These are phyloP conservation scores for Lordiphosa andalusiaca DNA, from an alignment of 2,888 invertebrate species.

Conservation along the genomic window DNA sequence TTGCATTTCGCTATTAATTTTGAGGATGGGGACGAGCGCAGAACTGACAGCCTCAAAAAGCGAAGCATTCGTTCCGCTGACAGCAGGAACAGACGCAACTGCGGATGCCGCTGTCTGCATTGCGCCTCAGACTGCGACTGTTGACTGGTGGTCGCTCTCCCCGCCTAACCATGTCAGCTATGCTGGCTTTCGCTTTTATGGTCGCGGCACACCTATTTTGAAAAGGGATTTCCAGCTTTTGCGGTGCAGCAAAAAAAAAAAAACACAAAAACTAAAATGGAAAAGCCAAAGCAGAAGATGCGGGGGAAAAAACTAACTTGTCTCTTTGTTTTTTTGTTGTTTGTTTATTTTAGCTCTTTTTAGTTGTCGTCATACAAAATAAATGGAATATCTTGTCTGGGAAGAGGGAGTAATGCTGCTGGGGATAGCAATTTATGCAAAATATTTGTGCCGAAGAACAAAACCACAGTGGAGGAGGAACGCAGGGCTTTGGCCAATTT, in stretches of 20 bases:
- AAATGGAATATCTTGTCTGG: constrained; percentile 48
- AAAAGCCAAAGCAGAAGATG: constrained; percentile 8
- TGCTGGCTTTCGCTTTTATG: constrained; percentile 59
- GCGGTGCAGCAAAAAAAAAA: constrained; percentile 30
- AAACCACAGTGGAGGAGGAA: too few species aligned
- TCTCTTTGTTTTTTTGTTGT: constrained; percentile 16
- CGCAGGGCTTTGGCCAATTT: too few species aligned
- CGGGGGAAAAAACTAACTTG: neutral
- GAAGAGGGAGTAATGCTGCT: neutral
- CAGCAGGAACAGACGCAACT: constrained; percentile 37
- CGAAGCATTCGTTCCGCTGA: constrained; percentile 50
- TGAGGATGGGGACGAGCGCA: constrained; percentile 23
- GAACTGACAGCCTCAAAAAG: constrained; percentile 64
- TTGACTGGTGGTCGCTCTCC: too few species aligned
- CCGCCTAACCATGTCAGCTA: constrained; percentile 45
- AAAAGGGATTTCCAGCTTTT: constrained; percentile 58
- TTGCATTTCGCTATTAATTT: constrained; percentile 73
- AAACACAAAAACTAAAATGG: constrained; percentile 14
- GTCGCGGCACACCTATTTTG: constrained; percentile 55
- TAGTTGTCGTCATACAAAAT: constrained; percentile 43
- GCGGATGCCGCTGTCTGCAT: constrained; percentile 18
- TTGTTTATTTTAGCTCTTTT: constrained; percentile 17
- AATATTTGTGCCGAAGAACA: constrained; percentile 25
- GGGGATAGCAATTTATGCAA: constrained; percentile 33
- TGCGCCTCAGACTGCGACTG: constrained; percentile 11